phyloP scores from a whole-genome alignment of 1,140 invertebrate species.

The Branchinecta lynchi region DNA sequence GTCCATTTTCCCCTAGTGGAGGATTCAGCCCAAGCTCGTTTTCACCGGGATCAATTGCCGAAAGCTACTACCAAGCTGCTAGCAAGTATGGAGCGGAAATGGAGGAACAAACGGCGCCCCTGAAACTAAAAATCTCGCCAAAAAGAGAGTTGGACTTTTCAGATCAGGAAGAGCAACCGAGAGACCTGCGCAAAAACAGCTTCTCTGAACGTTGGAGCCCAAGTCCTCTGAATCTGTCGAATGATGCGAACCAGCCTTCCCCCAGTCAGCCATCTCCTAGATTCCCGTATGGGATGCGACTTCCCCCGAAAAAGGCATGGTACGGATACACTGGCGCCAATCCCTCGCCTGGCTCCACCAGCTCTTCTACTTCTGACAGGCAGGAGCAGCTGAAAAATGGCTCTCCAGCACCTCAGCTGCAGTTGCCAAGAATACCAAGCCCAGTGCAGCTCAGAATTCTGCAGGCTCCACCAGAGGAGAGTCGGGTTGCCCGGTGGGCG shows the following conservation, averaged over 20 bases:
- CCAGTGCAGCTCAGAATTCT: not conserved
- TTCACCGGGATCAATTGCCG: not conserved
- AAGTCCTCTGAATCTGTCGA: not conserved
- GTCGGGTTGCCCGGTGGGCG: not conserved
- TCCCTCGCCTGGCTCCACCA: not conserved
- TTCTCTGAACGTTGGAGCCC: not conserved
- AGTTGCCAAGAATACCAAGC: not conserved
- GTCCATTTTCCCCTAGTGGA: constrained; percentile 1
- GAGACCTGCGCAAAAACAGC: not conserved
- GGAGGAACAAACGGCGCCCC: constrained; percentile 1
- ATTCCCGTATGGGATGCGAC: not conserved
- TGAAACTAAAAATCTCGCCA: not conserved
- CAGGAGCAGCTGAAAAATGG: not conserved
- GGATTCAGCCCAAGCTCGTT: not conserved
- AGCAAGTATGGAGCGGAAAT: not conserved
- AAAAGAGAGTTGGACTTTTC: not conserved
- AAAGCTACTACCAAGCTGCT: not conserved
- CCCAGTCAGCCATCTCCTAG: not conserved
- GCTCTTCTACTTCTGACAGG: not conserved
- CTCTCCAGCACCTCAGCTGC: not conserved
- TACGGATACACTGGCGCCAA: not conserved
- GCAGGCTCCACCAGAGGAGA: not conserved
- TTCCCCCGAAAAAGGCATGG: not conserved
- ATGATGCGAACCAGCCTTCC: not conserved
- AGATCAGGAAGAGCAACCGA: not conserved